phyloP scores from a whole-genome alignment of 2,113 vertebrate genomes.

The Myiozetetes cayanensis region DNA sequence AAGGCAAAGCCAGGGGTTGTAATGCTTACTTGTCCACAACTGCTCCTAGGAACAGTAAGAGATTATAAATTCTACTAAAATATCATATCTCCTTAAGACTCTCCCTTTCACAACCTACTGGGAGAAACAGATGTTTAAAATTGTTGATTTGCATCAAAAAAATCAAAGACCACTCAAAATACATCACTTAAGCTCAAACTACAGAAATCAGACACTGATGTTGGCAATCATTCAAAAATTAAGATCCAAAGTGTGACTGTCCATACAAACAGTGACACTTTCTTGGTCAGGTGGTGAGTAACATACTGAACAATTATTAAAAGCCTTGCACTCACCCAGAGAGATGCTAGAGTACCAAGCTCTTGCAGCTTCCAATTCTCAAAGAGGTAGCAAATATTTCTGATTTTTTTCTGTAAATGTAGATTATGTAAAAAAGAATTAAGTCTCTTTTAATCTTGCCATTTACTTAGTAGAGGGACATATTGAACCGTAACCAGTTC shows the following conservation, averaged over 20 bases:
- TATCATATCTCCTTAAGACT: not conserved
- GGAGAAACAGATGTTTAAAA: not conserved
- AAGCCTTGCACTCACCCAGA: not conserved
- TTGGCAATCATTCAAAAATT: not conserved
- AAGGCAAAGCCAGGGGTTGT: not conserved
- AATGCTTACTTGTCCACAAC: not conserved
- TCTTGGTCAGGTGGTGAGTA: not conserved
- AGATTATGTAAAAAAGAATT: not conserved
- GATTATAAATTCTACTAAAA: not conserved
- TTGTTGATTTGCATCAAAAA: not conserved
- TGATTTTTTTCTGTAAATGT: not conserved
- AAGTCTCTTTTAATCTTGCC: not conserved
- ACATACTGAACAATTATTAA: not conserved
- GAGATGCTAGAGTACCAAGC: not conserved
- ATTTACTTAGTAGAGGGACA: not conserved
- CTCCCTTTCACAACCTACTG: not conserved
- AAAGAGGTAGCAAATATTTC: not conserved
- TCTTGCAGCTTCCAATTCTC: not conserved
- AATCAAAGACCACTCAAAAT: not conserved
- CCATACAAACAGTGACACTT: not conserved
- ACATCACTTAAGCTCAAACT: not conserved
- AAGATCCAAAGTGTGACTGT: not conserved
- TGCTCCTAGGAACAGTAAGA: not conserved
- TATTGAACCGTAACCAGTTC: not conserved
- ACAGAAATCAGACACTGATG: not conserved